A percentile compares a stretch with the other conserved stretches of the same genome.
Evolutionary conservation across 2,113 vertebrate species (phyloP).

Genomic region (Canis aureus): DNA sequence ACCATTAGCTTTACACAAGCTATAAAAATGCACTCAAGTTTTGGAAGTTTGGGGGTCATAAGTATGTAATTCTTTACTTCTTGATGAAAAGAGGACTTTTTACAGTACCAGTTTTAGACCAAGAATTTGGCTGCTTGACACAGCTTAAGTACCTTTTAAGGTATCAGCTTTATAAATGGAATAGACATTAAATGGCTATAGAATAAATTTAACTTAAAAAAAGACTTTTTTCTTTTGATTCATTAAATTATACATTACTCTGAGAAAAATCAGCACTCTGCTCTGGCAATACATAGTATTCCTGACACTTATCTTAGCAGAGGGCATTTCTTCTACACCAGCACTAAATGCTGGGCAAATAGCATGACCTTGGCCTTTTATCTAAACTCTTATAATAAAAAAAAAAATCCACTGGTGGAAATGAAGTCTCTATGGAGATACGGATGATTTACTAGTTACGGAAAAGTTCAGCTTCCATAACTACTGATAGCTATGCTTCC

Average conservation of each 20-base stretch:
- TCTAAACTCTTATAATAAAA: constrained; percentile 53
- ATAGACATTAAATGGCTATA: constrained; percentile 39
- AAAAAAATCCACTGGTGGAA: constrained; percentile 77
- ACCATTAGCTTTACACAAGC: constrained; percentile 52
- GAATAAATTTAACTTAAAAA: constrained; percentile 18
- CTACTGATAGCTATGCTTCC: constrained; percentile 70
- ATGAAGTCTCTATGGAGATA: constrained; percentile 81
- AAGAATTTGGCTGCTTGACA: background rate
- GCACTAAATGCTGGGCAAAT: constrained; percentile 69
- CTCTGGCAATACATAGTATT: constrained; percentile 58
- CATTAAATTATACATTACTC: constrained; percentile 73
- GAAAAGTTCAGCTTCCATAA: constrained; percentile 81
- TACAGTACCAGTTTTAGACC: background rate
- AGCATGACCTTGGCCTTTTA: constrained; percentile 76
- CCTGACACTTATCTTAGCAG: constrained; percentile 58
- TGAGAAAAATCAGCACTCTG: constrained; percentile 55
- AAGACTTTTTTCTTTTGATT: constrained; percentile 56
- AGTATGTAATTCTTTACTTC: constrained; percentile 10
- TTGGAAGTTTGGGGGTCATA: constrained; percentile 65
- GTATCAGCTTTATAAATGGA: background rate
- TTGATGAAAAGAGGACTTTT: constrained; percentile 57
- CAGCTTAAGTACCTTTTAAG: constrained; percentile 43
- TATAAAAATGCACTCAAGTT: constrained; percentile 69
- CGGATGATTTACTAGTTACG: constrained; percentile 82
- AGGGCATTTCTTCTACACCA: constrained; percentile 63